Evolutionary conservation across 2,888 invertebrate species (phyloP).

Genomic region (Dorcus hopei): DNA sequence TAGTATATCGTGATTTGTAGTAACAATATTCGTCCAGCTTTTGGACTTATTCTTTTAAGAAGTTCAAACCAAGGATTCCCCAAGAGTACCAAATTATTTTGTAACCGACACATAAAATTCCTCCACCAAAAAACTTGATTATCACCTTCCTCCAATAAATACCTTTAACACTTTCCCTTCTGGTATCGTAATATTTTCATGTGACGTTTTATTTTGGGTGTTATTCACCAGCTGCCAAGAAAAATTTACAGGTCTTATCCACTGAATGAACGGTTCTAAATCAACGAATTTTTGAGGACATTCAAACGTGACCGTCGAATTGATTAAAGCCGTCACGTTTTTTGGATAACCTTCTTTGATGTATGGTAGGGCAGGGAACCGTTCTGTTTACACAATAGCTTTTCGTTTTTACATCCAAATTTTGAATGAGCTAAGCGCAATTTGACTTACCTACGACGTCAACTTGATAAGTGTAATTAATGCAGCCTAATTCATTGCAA

Average conservation of each 20-base stretch:
- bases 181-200: constrained; percentile 2
- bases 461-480: constrained; percentile 67
- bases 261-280: constrained; percentile 76
- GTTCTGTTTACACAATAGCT: constrained; percentile 55
- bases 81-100: too few species aligned
- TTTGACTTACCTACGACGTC: constrained; percentile 67
- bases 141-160: background rate
- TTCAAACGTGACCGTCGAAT: constrained; percentile 68
- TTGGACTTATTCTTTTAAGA: too few species aligned
- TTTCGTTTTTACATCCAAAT: background rate
- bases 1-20: too few species aligned
- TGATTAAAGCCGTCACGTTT: constrained; percentile 74
- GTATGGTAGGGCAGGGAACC: constrained; percentile 80
- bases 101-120: too few species aligned
- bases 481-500: constrained; percentile 77
- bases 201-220: background rate
- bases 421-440: background rate
- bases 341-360: constrained; percentile 77
- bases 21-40: too few species aligned
- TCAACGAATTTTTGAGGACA: constrained; percentile 80
- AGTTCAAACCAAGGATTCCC: too few species aligned
- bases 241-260: constrained; percentile 60
- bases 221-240: constrained; percentile 16
- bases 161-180: constrained; percentile 14
- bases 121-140: too few species aligned